Percentiles rank a stretch among this genome's conserved stretches.
Evolutionary conservation across 1,140 invertebrate species (phyloP).

Genomic region (Drosophila biarmipes): DNA sequence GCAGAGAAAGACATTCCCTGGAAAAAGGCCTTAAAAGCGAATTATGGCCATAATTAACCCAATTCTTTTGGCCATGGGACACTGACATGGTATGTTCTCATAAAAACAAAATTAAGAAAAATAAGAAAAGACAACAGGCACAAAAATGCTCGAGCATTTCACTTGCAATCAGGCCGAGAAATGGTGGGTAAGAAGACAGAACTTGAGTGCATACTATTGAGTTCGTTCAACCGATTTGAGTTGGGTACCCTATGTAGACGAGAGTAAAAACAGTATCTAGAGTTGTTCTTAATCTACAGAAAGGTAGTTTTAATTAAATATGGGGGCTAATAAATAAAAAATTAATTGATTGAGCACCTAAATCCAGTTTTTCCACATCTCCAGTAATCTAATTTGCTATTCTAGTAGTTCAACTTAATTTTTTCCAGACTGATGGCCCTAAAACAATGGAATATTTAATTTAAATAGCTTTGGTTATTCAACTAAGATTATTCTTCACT

Average conservation of each 20-base stretch:
- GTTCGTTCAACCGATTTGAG: constrained; percentile 58
- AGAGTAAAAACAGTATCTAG: too few relatives aligned
- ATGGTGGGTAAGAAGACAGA: constrained; percentile 21
- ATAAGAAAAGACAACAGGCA: constrained; percentile 19
- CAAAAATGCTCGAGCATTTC: constrained; percentile 63
- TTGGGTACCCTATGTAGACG: not conserved
- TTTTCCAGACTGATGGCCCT: not conserved
- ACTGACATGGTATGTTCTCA: constrained; percentile 38
- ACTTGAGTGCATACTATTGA: constrained; percentile 23
- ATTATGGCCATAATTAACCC: constrained; percentile 76
- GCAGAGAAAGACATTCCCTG: constrained; percentile 31
- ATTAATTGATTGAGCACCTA: too few relatives aligned
- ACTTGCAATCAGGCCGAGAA: constrained; percentile 48
- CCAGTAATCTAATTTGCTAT: not conserved
- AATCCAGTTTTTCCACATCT: constrained; percentile 19
- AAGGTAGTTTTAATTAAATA: too few relatives aligned
- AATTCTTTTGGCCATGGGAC: constrained; percentile 67
- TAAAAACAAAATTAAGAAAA: constrained; percentile 54
- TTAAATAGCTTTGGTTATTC: not conserved
- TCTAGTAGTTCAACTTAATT: not conserved
- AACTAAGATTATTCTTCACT: too few relatives aligned
- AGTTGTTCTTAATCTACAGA: too few relatives aligned
- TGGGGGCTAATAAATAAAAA: too few relatives aligned
- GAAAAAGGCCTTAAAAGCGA: constrained; percentile 75
- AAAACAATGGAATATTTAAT: not conserved